Conservation (phyloP, 1,140 invertebrate genomes). For the Drosophila bocki region DNA sequence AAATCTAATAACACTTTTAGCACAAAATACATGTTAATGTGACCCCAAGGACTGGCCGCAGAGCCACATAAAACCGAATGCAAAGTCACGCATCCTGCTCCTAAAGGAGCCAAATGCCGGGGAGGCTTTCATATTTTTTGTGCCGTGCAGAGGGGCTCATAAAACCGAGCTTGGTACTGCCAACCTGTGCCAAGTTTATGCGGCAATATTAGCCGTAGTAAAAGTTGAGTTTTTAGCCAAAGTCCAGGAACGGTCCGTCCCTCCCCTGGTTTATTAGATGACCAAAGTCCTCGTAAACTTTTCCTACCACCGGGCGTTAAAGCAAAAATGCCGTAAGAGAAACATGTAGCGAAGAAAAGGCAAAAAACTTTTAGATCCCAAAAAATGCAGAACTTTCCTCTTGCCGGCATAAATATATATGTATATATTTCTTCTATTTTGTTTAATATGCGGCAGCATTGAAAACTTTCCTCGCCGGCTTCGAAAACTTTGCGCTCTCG, state of each 20-base stretch:
- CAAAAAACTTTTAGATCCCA: slow-evolving; percentile 62
- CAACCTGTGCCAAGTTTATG: slow-evolving; percentile 79
- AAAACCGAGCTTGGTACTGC: slow-evolving; percentile 49
- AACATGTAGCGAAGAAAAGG: slow-evolving; percentile 61
- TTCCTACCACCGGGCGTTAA: slow-evolving; percentile 73
- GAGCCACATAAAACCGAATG: slow-evolving; percentile 57
- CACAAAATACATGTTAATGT: slow-evolving; percentile 82
- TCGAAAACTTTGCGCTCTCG: slow-evolving; percentile 53
- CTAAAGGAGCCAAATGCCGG: slow-evolving; percentile 17
- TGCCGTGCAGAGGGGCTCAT: slow-evolving; percentile 54
- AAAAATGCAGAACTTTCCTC: slow-evolving; percentile 59
- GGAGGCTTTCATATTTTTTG: slow-evolving; percentile 73
- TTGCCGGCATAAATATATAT: slow-evolving; percentile 40
- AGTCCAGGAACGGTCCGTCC: slow-evolving; percentile 51
- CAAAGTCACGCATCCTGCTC: slow-evolving; percentile 67
- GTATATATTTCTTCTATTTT: slow-evolving; percentile 49
- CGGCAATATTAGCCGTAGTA: slow-evolving; percentile 77
- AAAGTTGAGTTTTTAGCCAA: slow-evolving; percentile 73
- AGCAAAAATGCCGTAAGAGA: slow-evolving; percentile 68
- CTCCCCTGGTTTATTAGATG: slow-evolving; percentile 74
- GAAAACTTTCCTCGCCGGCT: slow-evolving; percentile 65
- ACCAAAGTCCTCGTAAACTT: slow-evolving; percentile 68
- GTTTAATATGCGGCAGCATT: slow-evolving; percentile 78
- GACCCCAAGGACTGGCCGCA: slow-evolving; percentile 68
- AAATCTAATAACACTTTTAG: slow-evolving; percentile 84